Conservation (phyloP, 2,113 vertebrate genomes). For the Odobenus rosmarus region DNA sequence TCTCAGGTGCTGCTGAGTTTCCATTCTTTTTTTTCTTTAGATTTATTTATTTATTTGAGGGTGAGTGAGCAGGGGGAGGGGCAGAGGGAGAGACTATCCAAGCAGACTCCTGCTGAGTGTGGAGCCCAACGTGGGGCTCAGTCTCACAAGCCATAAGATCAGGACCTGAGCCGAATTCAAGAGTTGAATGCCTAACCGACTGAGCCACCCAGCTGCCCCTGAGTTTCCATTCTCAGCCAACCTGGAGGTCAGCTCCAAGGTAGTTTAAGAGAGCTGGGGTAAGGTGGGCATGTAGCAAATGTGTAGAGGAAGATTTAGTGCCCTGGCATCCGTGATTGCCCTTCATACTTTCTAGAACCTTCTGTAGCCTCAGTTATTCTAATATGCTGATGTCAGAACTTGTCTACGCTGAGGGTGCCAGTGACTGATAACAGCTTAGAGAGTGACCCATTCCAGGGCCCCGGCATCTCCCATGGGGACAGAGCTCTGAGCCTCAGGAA, state of each 20-base stretch:
- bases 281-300: too few relatives aligned
- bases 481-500: neutral
- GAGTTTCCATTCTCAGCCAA: neutral
- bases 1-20: neutral
- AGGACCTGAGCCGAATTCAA: neutral
- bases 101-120: neutral
- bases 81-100: neutral
- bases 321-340: neutral
- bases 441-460: neutral
- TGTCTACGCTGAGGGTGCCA: neutral
- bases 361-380: neutral
- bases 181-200: neutral
- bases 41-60: neutral
- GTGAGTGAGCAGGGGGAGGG: neutral
- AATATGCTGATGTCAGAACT: neutral
- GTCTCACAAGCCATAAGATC: neutral
- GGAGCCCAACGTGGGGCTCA: neutral
- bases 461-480: neutral
- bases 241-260: neutral
- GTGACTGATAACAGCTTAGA: neutral
- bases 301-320: neutral
- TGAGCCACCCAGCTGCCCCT: neutral
- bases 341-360: constrained; percentile 23
- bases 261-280: neutral
- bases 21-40: neutral